Evolutionary conservation across 2,797 vertebrate genomes (phyloP), one percentile per base, ranked within the genome.

Genomic region (Parotocinclus haroldoi): DNA sequence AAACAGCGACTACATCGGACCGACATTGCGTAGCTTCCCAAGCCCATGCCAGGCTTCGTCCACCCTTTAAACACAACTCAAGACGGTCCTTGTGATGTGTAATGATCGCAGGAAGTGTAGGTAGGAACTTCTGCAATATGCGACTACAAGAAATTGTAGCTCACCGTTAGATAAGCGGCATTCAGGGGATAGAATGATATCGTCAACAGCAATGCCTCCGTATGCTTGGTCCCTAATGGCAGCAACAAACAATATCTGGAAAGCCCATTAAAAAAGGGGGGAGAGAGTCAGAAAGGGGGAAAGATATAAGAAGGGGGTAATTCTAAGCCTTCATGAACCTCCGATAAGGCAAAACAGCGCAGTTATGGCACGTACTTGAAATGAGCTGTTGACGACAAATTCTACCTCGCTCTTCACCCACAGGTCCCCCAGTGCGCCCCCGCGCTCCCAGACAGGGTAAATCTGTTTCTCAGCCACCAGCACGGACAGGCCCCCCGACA

Each of bases 331-430:
- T 48, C 45, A 48, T 48, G 7, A 11, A 3, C 8, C 40, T 18
- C 50, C n/a, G 52, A 17, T 7, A n/a, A 52, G 27, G 14, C 12
- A 52, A 19, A 45, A 58, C 17, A 19, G 7, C 1, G 11, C 17
- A 19, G 1, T 42, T 42, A 60, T 19, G 40, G n/a, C 7, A 57
- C 1, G 13, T 61, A 97, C 96, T 84, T 87, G 83, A 76, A 96
- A 98, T 17, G 71, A 57, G 10, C 13, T 58, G 0, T 50, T 10
- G 16, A 83, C 58, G 0, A 54, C 74, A 66, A 98, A 86, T 14
- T 91, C 81, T 62, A 94, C 88, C 72, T 89, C 91, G 18, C 94
- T 93, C 54, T 94, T 92, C 67, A 96, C 86, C 96, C 96, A 99
- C 60, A 78, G 75, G 17, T 89, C 87, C 0, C 93, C 95, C 38